phyloP scores from a whole-genome alignment of 2,797 vertebrate genomes.

The Balearica regulorum region DNA sequence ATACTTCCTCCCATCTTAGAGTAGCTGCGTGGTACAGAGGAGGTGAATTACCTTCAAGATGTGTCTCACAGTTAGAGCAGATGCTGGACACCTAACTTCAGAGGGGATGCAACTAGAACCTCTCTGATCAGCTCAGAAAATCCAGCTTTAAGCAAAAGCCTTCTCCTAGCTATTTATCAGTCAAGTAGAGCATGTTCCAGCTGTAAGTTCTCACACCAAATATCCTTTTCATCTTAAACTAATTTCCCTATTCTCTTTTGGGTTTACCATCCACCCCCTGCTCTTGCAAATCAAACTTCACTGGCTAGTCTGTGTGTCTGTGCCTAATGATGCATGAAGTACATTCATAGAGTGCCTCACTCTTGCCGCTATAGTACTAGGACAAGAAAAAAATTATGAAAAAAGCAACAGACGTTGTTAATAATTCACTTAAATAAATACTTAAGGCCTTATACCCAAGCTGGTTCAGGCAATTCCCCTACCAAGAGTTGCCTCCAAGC shows the following conservation, averaged over 20 bases:
- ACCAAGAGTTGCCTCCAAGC: constrained; percentile 64
- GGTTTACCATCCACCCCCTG: not conserved
- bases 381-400: constrained; percentile 37
- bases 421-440: constrained; percentile 75
- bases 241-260: not conserved
- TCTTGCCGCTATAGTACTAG: constrained; percentile 49
- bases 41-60: not conserved
- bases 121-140: not conserved
- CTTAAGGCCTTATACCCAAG: constrained; percentile 56
- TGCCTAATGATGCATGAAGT: constrained; percentile 70
- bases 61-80: not conserved
- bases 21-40: not conserved
- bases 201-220: not conserved
- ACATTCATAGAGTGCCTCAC: constrained; percentile 56
- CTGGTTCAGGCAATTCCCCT: constrained; percentile 25
- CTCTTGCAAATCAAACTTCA: not conserved
- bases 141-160: not conserved
- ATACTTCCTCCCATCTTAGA: not conserved
- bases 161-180: not conserved
- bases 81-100: not conserved
- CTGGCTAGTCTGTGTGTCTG: not conserved
- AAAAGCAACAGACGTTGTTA: constrained; percentile 64
- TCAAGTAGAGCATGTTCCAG: not conserved
- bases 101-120: not conserved
- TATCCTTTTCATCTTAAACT: not conserved